phyloP scores from a whole-genome alignment of 1,140 invertebrate species.

The Magallana gigas region DNA sequence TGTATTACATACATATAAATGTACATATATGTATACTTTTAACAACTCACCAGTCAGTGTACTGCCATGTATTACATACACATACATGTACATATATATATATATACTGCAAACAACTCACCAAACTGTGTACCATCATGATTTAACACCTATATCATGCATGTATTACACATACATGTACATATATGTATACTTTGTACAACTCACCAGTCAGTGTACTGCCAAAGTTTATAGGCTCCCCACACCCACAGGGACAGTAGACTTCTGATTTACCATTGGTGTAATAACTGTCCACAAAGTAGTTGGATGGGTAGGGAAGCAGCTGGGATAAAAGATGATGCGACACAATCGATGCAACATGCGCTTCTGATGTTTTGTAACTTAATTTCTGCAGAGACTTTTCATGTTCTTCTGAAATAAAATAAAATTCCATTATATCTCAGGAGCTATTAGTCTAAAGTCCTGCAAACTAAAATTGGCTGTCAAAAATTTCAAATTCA shows the following conservation, averaged over 20 bases:
- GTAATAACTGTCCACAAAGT: background rate
- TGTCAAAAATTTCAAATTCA: no score
- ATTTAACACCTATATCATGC: no score
- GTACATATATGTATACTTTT: no score
- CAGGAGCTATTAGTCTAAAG: no score
- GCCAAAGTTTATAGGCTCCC: background rate
- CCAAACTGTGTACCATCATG: no score
- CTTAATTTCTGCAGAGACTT: background rate
- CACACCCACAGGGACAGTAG: background rate
- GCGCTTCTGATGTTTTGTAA: background rate
- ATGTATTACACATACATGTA: no score
- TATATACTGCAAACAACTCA: no score
- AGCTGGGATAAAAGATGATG: background rate
- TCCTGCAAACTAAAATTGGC: no score
- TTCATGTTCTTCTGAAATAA: slow-evolving; percentile 30
- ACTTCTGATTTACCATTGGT: background rate
- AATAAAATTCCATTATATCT: background rate
- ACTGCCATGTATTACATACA: no score
- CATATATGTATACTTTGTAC: background rate
- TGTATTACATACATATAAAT: no score
- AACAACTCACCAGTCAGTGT: no score
- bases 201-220: background rate
- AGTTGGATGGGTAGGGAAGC: background rate
- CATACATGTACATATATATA: no score
- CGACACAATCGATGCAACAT: background rate